A percentile compares a stretch with the other conserved stretches of the same genome.
Evolutionary conservation across 2,113 vertebrate species (phyloP).

Genomic region (Zosterops lateralis): DNA sequence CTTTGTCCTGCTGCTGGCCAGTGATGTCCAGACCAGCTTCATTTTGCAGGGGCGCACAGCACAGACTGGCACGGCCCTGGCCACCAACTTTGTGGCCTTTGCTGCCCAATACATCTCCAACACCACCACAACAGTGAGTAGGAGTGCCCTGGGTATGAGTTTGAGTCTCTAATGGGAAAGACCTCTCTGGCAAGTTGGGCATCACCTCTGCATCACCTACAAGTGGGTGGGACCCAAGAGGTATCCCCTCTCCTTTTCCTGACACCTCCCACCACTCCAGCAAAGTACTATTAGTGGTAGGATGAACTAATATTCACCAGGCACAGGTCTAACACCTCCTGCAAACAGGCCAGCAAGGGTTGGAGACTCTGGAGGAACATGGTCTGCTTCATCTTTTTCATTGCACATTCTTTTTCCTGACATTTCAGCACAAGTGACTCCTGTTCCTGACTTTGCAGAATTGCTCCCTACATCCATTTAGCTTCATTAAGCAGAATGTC

Average conservation of each 20-base stretch:
- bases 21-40: background rate
- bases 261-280: fast-evolving
- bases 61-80: background rate
- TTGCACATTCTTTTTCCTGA: background rate
- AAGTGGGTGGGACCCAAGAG: fast-evolving
- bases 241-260: background rate
- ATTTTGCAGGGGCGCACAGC: background rate
- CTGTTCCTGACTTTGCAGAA: background rate
- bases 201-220: background rate
- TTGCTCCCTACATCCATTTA: background rate
- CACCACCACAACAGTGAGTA: conserved; percentile 42
- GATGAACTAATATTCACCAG: background rate
- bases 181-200: background rate
- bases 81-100: conserved; percentile 49
- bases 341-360: background rate
- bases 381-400: background rate
- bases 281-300: background rate
- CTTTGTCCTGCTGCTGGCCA: conserved; percentile 41
- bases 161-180: background rate
- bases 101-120: conserved; percentile 8
- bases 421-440: fast-evolving
- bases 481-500: background rate
- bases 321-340: background rate
- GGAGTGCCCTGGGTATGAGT: background rate
- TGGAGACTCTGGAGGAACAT: background rate